A percentile compares a stretch with the other conserved stretches of the same genome.
Evolutionary conservation across 2,888 invertebrate genomes (phyloP).

Genomic region (Penaeus monodon): DNA sequence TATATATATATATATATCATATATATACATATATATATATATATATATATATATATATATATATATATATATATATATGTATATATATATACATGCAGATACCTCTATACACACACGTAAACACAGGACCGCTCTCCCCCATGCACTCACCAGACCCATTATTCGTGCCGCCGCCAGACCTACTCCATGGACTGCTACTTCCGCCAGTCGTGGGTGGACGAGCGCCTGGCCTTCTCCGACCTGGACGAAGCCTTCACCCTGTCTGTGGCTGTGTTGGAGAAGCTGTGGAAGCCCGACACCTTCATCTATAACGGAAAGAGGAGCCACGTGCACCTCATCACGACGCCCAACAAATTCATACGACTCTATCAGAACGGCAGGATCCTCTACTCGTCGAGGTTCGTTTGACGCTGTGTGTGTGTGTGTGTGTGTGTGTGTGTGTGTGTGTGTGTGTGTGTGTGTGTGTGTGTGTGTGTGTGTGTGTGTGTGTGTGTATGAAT

Average conservation of each 20-base stretch:
- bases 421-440: background rate
- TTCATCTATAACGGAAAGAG: slow-evolving; percentile 95
- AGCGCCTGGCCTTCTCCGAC: slow-evolving; percentile 79
- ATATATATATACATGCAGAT: slow-evolving; percentile 20
- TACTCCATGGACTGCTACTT: slow-evolving; percentile 91
- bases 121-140: background rate
- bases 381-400: slow-evolving; percentile 65
- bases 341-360: slow-evolving; percentile 92
- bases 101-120: background rate
- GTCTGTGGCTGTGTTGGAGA: slow-evolving; percentile 86
- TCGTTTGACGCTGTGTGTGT: background rate
- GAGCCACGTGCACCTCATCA: slow-evolving; percentile 95
- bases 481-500: too few relatives aligned
- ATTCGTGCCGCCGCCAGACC: slow-evolving; percentile 74
- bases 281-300: slow-evolving; percentile 97
- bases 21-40: background rate
- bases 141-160: background rate
- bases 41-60: background rate
- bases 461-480: too few relatives aligned
- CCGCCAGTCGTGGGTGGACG: slow-evolving; percentile 86
- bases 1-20: background rate
- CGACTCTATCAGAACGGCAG: slow-evolving; percentile 79
- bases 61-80: slow-evolving; percentile 18
- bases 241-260: slow-evolving; percentile 80
- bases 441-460: too few relatives aligned